Conservation (phyloP, 2,113 vertebrate genomes). For the Arothron firmamentum region DNA sequence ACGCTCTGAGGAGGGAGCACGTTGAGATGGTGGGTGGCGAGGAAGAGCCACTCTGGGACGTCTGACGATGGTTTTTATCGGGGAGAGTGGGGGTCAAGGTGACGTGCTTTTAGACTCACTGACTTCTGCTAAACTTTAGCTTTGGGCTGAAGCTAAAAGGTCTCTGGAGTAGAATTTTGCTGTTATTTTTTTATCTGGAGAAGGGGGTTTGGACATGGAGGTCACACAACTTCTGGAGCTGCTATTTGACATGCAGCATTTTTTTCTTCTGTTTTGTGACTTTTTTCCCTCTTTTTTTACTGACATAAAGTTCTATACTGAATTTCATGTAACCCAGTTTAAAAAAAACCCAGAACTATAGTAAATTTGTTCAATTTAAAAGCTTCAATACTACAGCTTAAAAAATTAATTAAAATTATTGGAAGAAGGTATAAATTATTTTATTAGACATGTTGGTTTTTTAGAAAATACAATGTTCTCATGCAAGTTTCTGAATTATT, state of each 20-base stretch:
- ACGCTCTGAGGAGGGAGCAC: slow-evolving; percentile 38
- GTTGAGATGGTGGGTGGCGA: slow-evolving; percentile 39
- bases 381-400: too few species aligned
- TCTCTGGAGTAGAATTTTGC: not conserved
- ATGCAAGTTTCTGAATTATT: too few species aligned
- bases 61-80: slow-evolving; percentile 18
- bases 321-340: not conserved
- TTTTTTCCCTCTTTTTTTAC: not conserved
- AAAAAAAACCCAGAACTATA: too few species aligned
- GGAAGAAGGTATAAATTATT: too few species aligned
- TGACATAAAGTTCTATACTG: not conserved
- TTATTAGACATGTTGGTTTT: too few species aligned
- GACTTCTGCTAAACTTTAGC: slow-evolving; percentile 14
- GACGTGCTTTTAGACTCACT: slow-evolving; percentile 6
- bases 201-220: not conserved
- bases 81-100: slow-evolving; percentile 1
- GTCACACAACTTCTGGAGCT: not conserved
- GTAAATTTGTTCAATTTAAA: too few species aligned
- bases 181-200: not conserved
- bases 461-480: too few species aligned
- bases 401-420: too few species aligned
- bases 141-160: slow-evolving; percentile 15
- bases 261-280: not conserved
- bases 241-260: not conserved
- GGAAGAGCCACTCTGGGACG: slow-evolving; percentile 18